Evolutionary conservation across 2,797 vertebrate genomes (phyloP).

Genomic region (Triplophysa bombifrons): DNA sequence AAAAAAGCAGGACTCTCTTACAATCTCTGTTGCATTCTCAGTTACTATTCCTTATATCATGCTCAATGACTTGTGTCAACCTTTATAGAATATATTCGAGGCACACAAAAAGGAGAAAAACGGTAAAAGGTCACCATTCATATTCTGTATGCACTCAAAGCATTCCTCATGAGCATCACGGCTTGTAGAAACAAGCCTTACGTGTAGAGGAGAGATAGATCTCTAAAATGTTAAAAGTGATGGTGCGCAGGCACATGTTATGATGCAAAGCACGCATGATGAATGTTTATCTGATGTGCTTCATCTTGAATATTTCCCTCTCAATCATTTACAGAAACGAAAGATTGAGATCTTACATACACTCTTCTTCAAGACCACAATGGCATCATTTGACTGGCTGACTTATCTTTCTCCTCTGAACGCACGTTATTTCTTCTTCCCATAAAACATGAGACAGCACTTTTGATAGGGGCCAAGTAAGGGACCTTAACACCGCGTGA

Average conservation of each 20-base stretch:
- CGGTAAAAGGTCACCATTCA: too few relatives aligned
- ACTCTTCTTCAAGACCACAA: neutral
- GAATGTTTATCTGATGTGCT: neutral
- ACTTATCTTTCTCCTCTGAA: neutral
- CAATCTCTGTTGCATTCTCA: too few relatives aligned
- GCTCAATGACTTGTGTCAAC: too few relatives aligned
- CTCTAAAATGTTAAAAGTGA: slow-evolving; percentile 1
- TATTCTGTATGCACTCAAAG: neutral
- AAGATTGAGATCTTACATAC: neutral
- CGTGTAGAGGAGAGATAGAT: slow-evolving; percentile 12
- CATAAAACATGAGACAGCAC: neutral
- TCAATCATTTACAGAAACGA: slow-evolving; percentile 1
- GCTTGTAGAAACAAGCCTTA: slow-evolving; percentile 49
- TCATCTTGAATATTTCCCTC: neutral
- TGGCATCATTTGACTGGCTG: neutral
- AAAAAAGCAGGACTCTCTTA: too few relatives aligned
- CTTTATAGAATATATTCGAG: too few relatives aligned
- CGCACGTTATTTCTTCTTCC: neutral
- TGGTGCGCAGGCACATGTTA: neutral
- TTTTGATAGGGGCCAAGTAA: neutral
- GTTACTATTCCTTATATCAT: too few relatives aligned
- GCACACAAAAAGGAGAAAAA: slow-evolving; percentile 10
- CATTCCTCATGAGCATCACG: slow-evolving; percentile 42
- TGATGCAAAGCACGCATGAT: neutral
- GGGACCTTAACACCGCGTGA: neutral